These are phyloP conservation scores for Archivesica marissinica DNA, from an alignment of 1,140 invertebrate genomes.

Conservation along the genomic window DNA sequence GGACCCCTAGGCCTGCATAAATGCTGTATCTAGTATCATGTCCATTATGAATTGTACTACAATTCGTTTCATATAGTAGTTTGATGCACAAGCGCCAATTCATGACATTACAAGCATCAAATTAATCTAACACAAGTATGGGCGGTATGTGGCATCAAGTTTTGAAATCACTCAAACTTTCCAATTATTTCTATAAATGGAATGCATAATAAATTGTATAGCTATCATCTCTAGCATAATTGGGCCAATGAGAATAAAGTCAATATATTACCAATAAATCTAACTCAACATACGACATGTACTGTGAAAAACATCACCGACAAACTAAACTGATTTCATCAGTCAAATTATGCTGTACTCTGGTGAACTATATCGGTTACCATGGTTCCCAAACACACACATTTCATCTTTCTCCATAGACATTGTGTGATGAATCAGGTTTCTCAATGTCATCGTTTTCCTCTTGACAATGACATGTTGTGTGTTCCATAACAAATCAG, in stretches of 20 bases:
- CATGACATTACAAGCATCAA: background rate
- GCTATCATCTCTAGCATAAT: background rate
- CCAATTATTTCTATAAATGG: constrained; percentile 8
- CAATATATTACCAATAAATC: no score
- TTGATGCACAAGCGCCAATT: no score
- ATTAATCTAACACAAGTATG: background rate
- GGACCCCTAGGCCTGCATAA: no score
- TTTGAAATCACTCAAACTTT: background rate
- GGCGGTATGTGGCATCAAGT: background rate
- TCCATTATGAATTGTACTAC: no score
- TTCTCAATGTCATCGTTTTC: constrained; percentile 1
- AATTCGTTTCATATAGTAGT: no score
- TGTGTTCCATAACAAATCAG: background rate
- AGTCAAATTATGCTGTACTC: no score
- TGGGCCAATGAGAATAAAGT: no score
- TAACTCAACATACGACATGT: no score
- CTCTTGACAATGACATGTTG: background rate
- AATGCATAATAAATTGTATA: background rate
- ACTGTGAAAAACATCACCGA: no score
- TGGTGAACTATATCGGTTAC: background rate
- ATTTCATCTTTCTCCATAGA: no score
- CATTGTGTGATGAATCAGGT: background rate
- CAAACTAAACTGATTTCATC: no score
- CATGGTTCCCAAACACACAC: constrained; percentile 17
- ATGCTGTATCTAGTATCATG: no score